These are phyloP conservation scores for Norana najaformis DNA, from an alignment of 2,888 invertebrate genomes.

Conservation along the genomic window DNA sequence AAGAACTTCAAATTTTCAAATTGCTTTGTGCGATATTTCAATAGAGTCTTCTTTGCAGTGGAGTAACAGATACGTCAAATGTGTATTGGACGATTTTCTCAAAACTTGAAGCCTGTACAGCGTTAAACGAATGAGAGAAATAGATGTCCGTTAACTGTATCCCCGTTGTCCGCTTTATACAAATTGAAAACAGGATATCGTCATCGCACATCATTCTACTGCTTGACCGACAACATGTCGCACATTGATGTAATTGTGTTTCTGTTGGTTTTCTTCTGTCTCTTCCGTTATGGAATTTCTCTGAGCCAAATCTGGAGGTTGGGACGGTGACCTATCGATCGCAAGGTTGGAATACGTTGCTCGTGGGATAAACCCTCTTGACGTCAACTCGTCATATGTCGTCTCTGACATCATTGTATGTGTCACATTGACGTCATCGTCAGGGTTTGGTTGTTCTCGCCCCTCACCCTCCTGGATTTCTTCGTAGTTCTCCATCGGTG, in stretches of 20 bases:
- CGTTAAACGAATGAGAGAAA: background rate
- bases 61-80: too few relatives aligned
- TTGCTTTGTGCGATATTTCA: too few relatives aligned
- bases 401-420: background rate
- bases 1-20: too few relatives aligned
- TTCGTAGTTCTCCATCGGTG: background rate
- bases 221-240: background rate
- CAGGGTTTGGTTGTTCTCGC: background rate
- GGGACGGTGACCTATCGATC: background rate
- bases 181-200: background rate
- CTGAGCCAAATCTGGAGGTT: background rate
- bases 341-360: background rate
- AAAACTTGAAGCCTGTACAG: too few relatives aligned
- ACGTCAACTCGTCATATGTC: slow-evolving; percentile 3
- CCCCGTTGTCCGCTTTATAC: too few relatives aligned
- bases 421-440: background rate
- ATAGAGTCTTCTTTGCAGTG: too few relatives aligned
- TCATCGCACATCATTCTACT: background rate
- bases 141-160: background rate
- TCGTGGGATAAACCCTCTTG: background rate
- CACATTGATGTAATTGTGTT: background rate
- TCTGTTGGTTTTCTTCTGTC: background rate
- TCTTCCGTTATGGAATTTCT: background rate
- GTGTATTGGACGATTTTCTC: too few relatives aligned
- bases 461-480: background rate